Percentiles rank a stretch among this genome's conserved stretches.
Conservation (phyloP, 2,113 vertebrate genomes). For the Charadrius vociferus region DNA sequence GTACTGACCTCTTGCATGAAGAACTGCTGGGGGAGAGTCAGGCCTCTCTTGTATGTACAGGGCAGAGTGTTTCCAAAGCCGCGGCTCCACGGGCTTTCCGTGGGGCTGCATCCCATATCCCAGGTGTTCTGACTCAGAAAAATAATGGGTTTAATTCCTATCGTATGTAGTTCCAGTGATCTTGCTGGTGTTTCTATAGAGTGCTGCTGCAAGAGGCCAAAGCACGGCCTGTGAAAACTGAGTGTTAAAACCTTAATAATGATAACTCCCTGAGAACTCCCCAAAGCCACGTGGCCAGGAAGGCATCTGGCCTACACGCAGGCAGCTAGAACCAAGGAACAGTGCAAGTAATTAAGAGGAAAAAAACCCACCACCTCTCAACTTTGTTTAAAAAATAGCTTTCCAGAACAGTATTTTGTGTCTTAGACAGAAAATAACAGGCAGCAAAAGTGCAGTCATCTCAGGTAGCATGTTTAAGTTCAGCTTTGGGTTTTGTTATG, state of each 20-base stretch:
- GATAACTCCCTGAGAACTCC: not conserved
- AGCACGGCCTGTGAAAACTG: not conserved
- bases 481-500: not conserved
- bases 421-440: not conserved
- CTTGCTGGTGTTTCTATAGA: not conserved
- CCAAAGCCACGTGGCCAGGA: not conserved
- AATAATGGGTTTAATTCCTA: not conserved
- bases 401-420: not conserved
- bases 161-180: fast-evolving
- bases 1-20: fast-evolving
- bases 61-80: not conserved
- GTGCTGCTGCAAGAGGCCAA: not conserved
- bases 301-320: not conserved
- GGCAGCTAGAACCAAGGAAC: not conserved
- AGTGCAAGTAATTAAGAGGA: not conserved
- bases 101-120: not conserved
- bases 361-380: not conserved
- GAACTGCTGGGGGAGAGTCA: too few species aligned
- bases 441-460: not conserved
- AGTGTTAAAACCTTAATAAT: not conserved
- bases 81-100: not conserved
- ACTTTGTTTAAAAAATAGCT: not conserved
- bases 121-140: not conserved
- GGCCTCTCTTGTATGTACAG: not conserved
- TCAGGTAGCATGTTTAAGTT: not conserved